Evolutionary conservation across 2,797 vertebrate genomes (phyloP).

Genomic region (Furcifer pardalis): DNA sequence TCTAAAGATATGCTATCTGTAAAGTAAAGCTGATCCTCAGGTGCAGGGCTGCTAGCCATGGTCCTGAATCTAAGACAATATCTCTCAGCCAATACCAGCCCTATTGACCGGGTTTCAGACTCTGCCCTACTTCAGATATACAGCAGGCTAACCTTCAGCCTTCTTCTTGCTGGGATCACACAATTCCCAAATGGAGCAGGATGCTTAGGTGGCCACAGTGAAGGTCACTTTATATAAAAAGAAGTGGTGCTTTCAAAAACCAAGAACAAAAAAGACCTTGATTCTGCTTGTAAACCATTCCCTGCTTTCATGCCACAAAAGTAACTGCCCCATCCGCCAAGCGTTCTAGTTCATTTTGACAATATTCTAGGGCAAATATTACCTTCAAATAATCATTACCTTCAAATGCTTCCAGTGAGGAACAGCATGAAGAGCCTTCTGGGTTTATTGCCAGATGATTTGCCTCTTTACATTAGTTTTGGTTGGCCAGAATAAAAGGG

Average conservation of each 20-base stretch:
- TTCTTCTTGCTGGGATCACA: neutral
- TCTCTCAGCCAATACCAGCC: neutral
- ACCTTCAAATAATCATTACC: slow-evolving; percentile 8
- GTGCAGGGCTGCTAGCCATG: neutral
- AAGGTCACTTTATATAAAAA: neutral
- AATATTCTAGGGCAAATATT: slow-evolving; percentile 34
- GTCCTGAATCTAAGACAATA: neutral
- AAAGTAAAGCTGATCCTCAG: neutral
- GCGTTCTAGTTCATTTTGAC: slow-evolving; percentile 6
- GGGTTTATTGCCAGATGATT: slow-evolving; percentile 18
- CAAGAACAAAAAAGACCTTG: neutral
- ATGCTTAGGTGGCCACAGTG: neutral
- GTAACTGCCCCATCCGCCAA: neutral
- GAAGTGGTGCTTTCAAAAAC: neutral
- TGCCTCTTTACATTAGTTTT: slow-evolving; percentile 39
- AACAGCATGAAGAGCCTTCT: neutral
- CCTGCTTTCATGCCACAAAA: neutral
- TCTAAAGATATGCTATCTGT: no score
- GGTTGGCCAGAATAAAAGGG: neutral
- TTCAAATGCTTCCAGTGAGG: slow-evolving; percentile 28
- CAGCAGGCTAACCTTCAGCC: no score
- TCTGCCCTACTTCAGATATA: neutral
- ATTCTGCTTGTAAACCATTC: neutral
- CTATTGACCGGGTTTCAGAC: neutral
- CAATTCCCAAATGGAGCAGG: neutral